Evolutionary conservation across 2,113 vertebrate genomes (phyloP).

Genomic region (Phodopus roborovskii): DNA sequence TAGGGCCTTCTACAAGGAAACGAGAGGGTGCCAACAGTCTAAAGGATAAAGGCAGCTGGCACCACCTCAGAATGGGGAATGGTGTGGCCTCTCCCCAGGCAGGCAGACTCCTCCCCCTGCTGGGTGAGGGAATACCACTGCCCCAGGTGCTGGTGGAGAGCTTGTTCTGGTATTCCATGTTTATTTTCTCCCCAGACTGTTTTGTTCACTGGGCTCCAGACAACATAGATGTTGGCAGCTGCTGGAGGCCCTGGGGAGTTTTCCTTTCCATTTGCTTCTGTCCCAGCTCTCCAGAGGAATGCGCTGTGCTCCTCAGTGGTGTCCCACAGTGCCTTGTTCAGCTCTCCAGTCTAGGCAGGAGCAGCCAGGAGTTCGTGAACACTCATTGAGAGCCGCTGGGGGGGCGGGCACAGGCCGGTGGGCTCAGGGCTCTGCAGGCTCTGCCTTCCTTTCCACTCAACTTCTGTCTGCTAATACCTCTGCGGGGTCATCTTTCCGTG

Average conservation of each 20-base stretch:
- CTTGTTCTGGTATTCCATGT: background rate
- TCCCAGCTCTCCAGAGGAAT: slow-evolving; percentile 42
- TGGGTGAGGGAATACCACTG: fast-evolving
- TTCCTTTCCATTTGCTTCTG: slow-evolving; percentile 11
- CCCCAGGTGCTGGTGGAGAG: background rate
- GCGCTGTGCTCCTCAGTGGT: background rate
- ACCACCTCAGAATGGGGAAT: too few species aligned
- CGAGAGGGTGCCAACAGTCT: background rate
- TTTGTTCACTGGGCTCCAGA: background rate
- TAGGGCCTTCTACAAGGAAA: background rate
- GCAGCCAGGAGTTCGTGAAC: too few species aligned
- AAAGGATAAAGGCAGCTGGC: background rate
- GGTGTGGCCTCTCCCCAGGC: fast-evolving
- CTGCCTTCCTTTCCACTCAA: background rate
- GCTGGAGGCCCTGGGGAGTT: too few species aligned
- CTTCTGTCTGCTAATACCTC: background rate
- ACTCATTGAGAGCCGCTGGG: too few species aligned
- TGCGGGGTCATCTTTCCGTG: background rate
- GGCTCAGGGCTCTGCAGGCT: fast-evolving
- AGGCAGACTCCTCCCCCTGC: background rate
- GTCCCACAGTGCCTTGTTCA: background rate
- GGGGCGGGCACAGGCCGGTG: background rate
- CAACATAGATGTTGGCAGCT: slow-evolving; percentile 47
- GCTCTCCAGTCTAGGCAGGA: background rate
- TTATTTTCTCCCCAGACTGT: background rate